Percentiles rank a stretch among this genome's conserved stretches.
These are phyloP conservation scores for Caenorhabditis doughertyi DNA, from an alignment of 2,888 invertebrate species.

Conservation along the genomic window DNA sequence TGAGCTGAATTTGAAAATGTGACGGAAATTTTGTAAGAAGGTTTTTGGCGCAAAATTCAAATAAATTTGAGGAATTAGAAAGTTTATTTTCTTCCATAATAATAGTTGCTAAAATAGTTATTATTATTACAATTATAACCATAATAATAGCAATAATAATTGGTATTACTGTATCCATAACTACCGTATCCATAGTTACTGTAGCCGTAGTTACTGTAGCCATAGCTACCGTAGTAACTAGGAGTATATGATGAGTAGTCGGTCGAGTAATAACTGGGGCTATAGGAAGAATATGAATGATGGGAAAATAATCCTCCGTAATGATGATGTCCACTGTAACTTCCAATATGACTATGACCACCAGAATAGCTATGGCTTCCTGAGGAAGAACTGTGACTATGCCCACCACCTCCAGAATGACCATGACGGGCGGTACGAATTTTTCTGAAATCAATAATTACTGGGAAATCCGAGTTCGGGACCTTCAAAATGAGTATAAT, in stretches of 20 bases:
- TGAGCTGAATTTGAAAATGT: background rate
- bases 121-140: background rate
- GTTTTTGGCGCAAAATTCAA: background rate
- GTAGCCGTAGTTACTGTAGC: too few species aligned
- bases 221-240: background rate
- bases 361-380: background rate
- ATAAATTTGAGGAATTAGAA: too few species aligned
- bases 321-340: background rate
- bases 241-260: background rate
- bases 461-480: too few species aligned
- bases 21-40: too few species aligned
- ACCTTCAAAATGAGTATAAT: too few species aligned
- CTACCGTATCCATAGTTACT: background rate
- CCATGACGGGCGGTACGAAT: background rate
- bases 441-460: background rate
- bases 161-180: background rate
- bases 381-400: too few species aligned
- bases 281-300: background rate
- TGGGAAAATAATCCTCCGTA: too few species aligned
- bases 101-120: background rate
- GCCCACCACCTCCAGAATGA: background rate
- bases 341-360: background rate
- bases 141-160: background rate
- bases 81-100: too few species aligned
- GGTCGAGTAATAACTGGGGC: constrained; percentile 3